phyloP scores from a whole-genome alignment of 1,140 invertebrate species.

The Philaenus spumarius region DNA sequence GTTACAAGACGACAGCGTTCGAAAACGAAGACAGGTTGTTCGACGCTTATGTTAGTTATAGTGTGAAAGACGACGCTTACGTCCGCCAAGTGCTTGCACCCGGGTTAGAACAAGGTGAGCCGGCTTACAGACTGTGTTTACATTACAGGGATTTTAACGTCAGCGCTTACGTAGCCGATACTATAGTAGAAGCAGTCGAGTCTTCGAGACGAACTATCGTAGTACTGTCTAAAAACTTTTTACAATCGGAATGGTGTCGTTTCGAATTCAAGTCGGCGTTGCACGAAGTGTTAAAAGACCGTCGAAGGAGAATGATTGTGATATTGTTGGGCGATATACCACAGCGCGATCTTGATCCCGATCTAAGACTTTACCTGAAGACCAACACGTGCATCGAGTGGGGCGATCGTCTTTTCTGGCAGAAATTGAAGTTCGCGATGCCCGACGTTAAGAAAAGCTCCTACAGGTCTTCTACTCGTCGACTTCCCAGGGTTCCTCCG shows the following conservation, averaged over 20 bases:
- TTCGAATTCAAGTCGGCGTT: conserved; percentile 90
- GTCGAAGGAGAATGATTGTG: conserved; percentile 73
- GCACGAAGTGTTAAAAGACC: conserved; percentile 82
- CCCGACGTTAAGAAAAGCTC: conserved; percentile 48
- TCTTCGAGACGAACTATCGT: conserved; percentile 84
- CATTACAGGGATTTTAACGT: conserved; percentile 82
- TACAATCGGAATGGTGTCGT: conserved; percentile 89
- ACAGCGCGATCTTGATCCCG: conserved; percentile 78
- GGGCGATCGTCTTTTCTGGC: conserved; percentile 92
- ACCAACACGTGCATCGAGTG: conserved; percentile 86
- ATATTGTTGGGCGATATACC: conserved; percentile 78
- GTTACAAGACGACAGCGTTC: conserved; percentile 70
- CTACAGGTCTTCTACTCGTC: background rate
- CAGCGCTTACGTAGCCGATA: conserved; percentile 76
- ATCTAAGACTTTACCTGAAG: conserved; percentile 80
- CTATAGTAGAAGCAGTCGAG: conserved; percentile 84
- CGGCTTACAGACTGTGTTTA: conserved; percentile 65
- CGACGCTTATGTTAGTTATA: conserved; percentile 88
- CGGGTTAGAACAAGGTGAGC: conserved; percentile 61
- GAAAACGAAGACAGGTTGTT: conserved; percentile 73
- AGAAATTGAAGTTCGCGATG: conserved; percentile 86
- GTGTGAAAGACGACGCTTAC: conserved; percentile 82
- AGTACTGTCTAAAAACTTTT: conserved; percentile 85
- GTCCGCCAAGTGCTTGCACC: conserved; percentile 78
- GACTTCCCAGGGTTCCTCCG: conserved; percentile 4